These are phyloP conservation scores for Ahaetulla prasina DNA, from an alignment of 2,113 vertebrate genomes.

Conservation along the genomic window DNA sequence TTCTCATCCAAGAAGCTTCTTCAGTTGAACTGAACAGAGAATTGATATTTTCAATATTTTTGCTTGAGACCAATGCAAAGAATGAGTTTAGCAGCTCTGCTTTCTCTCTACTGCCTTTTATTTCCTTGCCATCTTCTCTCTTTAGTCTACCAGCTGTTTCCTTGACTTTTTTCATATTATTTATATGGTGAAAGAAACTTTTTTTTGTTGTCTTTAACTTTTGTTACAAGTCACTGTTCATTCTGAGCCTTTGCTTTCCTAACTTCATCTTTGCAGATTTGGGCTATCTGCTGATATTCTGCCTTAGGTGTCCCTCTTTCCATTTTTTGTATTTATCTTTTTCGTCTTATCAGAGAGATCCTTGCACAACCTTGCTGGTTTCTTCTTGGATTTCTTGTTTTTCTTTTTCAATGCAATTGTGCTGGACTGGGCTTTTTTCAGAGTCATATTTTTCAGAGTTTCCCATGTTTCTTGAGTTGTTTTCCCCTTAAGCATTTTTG, in stretches of 20 bases:
- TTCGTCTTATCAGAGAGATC: neutral
- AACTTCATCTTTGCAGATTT: neutral
- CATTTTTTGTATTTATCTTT: neutral
- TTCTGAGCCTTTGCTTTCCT: neutral
- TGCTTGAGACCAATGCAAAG: neutral
- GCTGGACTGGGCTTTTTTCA: neutral
- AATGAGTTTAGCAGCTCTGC: neutral
- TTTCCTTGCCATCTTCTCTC: neutral
- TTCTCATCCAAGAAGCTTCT: no score
- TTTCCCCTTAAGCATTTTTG: neutral
- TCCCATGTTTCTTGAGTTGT: neutral
- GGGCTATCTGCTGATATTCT: neutral
- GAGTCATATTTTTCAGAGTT: neutral
- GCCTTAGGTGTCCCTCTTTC: neutral
- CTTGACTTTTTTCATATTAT: neutral
- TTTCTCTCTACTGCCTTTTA: neutral
- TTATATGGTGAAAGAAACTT: neutral
- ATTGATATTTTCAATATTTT: no score
- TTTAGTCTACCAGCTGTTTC: neutral
- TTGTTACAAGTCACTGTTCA: neutral
- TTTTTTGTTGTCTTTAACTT: neutral
- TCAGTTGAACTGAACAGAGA: no score
- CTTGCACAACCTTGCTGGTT: neutral
- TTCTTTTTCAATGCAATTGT: neutral
- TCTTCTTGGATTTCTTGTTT: neutral